Evolutionary conservation across 1,140 invertebrate genomes (phyloP).

Genomic region (Brachionus plicatilis): DNA sequence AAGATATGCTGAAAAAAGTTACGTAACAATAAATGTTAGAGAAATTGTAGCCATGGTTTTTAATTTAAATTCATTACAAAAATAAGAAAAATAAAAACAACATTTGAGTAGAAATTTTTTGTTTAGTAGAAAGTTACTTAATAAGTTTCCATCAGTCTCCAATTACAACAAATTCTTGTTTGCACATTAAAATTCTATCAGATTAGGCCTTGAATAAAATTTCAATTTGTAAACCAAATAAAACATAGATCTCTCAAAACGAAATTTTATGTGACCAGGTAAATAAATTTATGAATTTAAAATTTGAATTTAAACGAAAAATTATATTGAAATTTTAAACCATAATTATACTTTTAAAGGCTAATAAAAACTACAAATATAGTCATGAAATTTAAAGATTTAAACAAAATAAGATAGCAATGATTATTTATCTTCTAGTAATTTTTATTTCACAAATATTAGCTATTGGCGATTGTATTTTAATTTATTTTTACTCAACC

Average conservation of each 20-base stretch:
- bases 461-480: not conserved
- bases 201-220: not conserved
- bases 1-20: not conserved
- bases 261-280: not conserved
- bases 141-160: not conserved
- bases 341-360: not conserved
- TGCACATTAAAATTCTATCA: not conserved
- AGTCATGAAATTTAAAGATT: not conserved
- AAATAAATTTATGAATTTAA: slow-evolving; percentile 5
- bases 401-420: not conserved
- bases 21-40: not conserved
- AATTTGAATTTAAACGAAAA: not conserved
- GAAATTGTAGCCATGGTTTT: not conserved
- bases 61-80: not conserved
- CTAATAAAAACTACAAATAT: not conserved
- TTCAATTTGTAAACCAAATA: not conserved
- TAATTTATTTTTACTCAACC: not conserved
- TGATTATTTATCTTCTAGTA: not conserved
- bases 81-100: not conserved
- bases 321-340: not conserved
- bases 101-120: not conserved
- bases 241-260: not conserved
- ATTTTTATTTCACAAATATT: not conserved
- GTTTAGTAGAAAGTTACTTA: not conserved
- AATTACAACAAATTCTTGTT: not conserved